Evolutionary conservation across 2,888 invertebrate species (phyloP), one percentile per base, ranked within the genome.

Genomic region (Cynaeus angustus): DNA sequence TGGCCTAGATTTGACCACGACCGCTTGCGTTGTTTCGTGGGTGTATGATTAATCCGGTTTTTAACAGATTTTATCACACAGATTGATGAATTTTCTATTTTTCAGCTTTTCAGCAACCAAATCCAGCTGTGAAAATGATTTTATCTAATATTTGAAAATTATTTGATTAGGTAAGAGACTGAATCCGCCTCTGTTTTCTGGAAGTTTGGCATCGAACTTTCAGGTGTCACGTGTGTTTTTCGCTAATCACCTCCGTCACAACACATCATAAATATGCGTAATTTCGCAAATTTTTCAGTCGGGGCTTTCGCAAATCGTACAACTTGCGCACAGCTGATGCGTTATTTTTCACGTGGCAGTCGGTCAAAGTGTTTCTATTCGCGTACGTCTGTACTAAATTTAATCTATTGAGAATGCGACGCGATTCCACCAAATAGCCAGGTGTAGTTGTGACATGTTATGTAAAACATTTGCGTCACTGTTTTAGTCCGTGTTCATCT

Each of bases 391-490:
- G 74, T 71, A 75, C 78, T 78, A 78, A 77, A 78, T 71, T 76
- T 76, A 78, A 70, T 64, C 64, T 10, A 50, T 38, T 62, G 68
- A 71, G 75, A 75, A 75, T 76, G 74, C 70, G 74, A 70, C 75
- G 75, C 72, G 77, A 77, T 75, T 76, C 78, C 76, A 72, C 72
- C 74, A 68, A 72, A 71, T 68, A 67, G 70, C 78, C 79, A 79
- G 78, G 78, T 78, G 78, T 78, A 77, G 74, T 75, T 77, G 75
- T 77, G 76, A 78, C 77, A 78, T 73, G 77, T 80, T 79, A 80
- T 79, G 78, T 80, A 78, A 80, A 79, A 79, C 77, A 77, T 77
- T 79, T 79, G 79, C 81, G 80, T 81, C 81, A 79, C 73, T 68
- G 72, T 68, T 72, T 69, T 68, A 46, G 56, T 37, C 56, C 58